Evolutionary conservation across 2,797 vertebrate species (phyloP), one percentile per base, ranked within the genome.

Genomic region (Scleropages formosus): DNA sequence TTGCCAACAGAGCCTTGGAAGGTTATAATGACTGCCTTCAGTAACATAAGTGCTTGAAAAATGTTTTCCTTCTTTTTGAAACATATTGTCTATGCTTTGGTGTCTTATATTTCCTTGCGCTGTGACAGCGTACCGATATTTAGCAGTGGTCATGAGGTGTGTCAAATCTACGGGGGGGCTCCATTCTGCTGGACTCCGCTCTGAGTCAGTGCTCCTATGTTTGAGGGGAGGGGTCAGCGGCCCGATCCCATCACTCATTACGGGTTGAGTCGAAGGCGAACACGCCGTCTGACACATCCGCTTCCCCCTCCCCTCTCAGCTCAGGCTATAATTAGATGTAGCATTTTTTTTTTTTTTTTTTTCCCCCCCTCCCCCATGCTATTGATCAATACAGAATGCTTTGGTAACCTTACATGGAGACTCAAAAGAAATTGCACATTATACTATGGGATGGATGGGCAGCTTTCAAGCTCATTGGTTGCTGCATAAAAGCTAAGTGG

Each of bases 291-390:
- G 15, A 26, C 63, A 39, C 63, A 65, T 51, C 27, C 53, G 26
- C 16, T 53, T 53, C 69, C 69, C 51, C 18, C 2, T 61, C 53
- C 12, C 53, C 22, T n/a, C 66, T 22, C 47, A 68, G 24, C 64
- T 16, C 27, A n/a, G 22, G 31, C 74, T 60, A 59, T 67, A 75
- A 67, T 68, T 75, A 75, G 74, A 47, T 16, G 65, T 58, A 66
- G 53, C 49, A 26, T 67, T 68, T 67, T 74, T 68, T 75, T 67
- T 75, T 68, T 75, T 66, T n/a, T n/a, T n/a, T n/a, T n/a, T n/a
- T n/a, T n/a, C n/a, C n/a, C n/a, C n/a, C n/a, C n/a, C n/a, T n/a
- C n/a, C n/a, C n/a, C n/a, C 65, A 56, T 49, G 51, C 56, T 68
- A 75, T 44, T 75, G 74, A 75, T 75, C 63, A 24, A 51, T 73